Percentiles rank a stretch among this genome's conserved stretches.
Conservation (phyloP, 2,797 vertebrate genomes). For the Morelia viridis region DNA sequence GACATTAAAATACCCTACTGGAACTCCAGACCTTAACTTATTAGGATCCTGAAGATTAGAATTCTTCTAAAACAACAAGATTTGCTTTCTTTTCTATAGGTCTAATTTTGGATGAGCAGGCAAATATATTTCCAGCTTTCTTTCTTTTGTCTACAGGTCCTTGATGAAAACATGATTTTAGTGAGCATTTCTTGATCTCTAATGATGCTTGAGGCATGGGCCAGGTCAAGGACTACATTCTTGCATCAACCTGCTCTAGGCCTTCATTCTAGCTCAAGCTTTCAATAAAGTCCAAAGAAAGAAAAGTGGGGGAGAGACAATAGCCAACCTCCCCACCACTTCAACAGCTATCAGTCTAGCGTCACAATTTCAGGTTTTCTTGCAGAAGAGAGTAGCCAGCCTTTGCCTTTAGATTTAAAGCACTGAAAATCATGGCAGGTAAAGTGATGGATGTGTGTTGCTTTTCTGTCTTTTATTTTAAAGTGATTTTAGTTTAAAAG, state of each 20-base stretch:
- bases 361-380: constrained; percentile 41
- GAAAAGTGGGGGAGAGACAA: neutral
- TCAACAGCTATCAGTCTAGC: constrained; percentile 49
- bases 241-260: constrained; percentile 45
- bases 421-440: constrained; percentile 34
- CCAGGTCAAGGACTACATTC: neutral
- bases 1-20: neutral
- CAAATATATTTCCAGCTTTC: neutral
- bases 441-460: neutral
- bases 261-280: constrained; percentile 18
- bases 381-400: constrained; percentile 26
- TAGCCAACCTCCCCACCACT: constrained; percentile 4
- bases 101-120: neutral
- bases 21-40: neutral
- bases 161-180: neutral
- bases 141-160: neutral
- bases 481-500: constrained; percentile 24
- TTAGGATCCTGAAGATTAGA: neutral
- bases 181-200: neutral
- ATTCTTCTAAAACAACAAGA: neutral
- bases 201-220: neutral
- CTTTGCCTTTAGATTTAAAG: constrained; percentile 12
- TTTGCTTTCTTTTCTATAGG: neutral
- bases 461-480: neutral
- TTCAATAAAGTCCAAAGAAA: constrained; percentile 15